Conservation (phyloP, 2,888 invertebrate species). For the Dolichomitus sp. region DNA sequence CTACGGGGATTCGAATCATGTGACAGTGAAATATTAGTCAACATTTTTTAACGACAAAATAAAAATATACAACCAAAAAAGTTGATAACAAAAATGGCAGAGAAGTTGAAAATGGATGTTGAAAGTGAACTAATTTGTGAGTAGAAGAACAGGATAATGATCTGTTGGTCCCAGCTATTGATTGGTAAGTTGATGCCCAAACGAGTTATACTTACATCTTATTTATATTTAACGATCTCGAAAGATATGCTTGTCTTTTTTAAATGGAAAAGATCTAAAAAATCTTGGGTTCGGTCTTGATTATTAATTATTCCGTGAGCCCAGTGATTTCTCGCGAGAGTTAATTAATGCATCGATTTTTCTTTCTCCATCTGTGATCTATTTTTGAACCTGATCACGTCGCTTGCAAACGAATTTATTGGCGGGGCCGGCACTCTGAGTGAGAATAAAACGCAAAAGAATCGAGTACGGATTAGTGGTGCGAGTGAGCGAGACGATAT, state of each 20-base stretch:
- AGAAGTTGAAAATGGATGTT: no score
- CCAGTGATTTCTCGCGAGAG: background rate
- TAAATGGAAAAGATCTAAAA: background rate
- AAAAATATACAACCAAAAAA: no score
- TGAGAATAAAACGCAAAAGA: background rate
- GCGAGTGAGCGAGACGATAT: slow-evolving; percentile 3
- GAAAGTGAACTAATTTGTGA: no score
- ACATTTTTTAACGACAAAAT: background rate
- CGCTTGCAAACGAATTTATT: background rate
- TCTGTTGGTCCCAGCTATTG: no score
- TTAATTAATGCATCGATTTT: background rate
- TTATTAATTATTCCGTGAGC: slow-evolving; percentile 1
- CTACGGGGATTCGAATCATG: background rate
- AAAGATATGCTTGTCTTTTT: background rate
- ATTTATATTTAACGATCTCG: background rate
- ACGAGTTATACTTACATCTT: no score
- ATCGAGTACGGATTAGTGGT: background rate
- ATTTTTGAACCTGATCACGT: background rate
- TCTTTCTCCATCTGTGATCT: background rate
- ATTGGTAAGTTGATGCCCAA: no score
- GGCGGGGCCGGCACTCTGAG: background rate
- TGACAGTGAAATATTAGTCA: background rate
- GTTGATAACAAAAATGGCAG: no score
- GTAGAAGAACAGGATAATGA: no score
- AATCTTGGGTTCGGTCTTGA: background rate